phyloP scores from a whole-genome alignment of 2,113 vertebrate genomes.

The Corvus hawaiiensis region DNA sequence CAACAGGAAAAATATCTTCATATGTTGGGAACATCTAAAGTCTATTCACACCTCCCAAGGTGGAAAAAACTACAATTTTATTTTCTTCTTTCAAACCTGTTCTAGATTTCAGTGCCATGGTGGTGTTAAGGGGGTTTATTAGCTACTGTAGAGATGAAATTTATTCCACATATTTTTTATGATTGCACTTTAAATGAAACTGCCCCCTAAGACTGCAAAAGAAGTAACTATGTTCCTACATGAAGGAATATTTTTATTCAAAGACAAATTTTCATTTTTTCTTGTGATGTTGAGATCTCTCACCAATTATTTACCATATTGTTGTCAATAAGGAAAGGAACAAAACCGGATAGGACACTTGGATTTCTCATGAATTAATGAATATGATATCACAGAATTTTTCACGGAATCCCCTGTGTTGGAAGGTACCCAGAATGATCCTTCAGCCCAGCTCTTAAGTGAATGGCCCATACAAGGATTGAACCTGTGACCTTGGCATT shows the following conservation, averaged over 20 bases:
- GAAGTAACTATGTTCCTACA: neutral
- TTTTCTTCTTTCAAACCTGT: slow-evolving; percentile 5
- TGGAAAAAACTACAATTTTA: neutral
- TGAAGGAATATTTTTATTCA: neutral
- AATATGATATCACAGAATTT: neutral
- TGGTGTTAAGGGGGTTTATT: neutral
- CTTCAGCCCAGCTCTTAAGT: neutral
- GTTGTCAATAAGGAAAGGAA: neutral
- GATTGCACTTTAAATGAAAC: neutral
- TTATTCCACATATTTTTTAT: slow-evolving; percentile 3
- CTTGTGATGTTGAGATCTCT: neutral
- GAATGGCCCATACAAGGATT: neutral
- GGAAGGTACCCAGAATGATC: neutral
- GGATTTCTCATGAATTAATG: neutral
- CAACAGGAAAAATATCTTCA: neutral
- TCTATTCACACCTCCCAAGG: neutral
- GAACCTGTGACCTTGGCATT: slow-evolving; percentile 22
- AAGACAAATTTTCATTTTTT: neutral
- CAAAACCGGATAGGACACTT: neutral
- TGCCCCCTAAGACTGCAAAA: neutral
- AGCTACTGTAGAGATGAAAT: neutral
- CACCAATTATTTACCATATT: neutral
- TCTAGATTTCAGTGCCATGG: neutral
- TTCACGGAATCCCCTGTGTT: neutral
- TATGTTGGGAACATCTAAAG: neutral